Evolutionary conservation across 2,797 vertebrate species (phyloP), one percentile per base, ranked within the genome.

Genomic region (Sebastes minor): DNA sequence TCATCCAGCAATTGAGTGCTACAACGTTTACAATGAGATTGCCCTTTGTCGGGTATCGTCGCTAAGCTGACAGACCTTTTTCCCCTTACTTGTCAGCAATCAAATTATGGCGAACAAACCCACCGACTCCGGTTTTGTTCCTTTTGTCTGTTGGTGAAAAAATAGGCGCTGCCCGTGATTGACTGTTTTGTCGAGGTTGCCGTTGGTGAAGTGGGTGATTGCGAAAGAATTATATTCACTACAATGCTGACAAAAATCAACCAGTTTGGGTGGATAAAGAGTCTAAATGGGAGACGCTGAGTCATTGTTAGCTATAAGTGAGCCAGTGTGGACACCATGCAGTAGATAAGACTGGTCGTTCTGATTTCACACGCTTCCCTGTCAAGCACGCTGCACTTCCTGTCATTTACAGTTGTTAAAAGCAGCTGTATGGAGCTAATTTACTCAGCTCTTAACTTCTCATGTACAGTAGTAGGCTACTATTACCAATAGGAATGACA

Each of bases 31-130:
- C 92, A 93, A 94, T 93, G 91, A 94, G 93, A 91, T 82, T 89
- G 91, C 79, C 92, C 91, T 94, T 95, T 94, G 87, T 94, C 88
- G 90, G 88, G 86, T 91, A 92, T 91, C 85, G 86, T 89, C 86
- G 77, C 92, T 91, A 93, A 93, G 94, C 92, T 95, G 92, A 93
- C 92, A 89, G 88, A 92, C 92, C 89, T 87, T 90, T 88, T 86
- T 91, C 88, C 93, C 92, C 90, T 93, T 92, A 83, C 94, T 94
- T 95, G 94, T 95, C 95, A 95, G 93, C 93, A 93, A 94, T 95
- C 92, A 94, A 95, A 94, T 94, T 90, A 94, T 83, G 84, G 86
- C 18, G 70, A 76, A 87, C 80, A 84, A 92, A 91, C 89, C 91
- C 85, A 88, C 90, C 64, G 57, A 89, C 89, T 92, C 73, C 1